Base-by-base conservation (phyloP, 2,888 invertebrate species). In the Campoletis raptor region DNA sequence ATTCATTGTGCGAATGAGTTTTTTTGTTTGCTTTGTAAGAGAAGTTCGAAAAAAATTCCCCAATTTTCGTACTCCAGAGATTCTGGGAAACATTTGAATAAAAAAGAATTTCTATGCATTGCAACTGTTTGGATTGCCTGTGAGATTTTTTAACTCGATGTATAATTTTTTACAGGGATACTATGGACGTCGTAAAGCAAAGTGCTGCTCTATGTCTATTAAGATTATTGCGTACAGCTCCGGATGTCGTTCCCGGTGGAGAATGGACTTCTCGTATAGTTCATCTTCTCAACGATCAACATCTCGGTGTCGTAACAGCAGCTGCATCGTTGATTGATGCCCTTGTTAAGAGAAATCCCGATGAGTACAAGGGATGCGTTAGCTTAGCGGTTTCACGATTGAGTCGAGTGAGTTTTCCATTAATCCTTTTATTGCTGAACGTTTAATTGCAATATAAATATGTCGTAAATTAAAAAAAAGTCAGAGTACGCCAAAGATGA, bases 261-360 rank as follows among this genome's bases (percentile, higher is more conserved):
- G 99, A 99, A 95, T 99, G 99, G 99, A 99, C 99, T 18, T 99
- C 99, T 15, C 96, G 99, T 86, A 99, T 99, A 90, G 99, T 99
- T 91, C 99, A 99, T 95, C 96, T 99, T 89, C 95, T 99, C 89
- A 99, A 99, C 95, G 99, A 99, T 95, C 99, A 99, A 93, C 99
- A 99, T 94, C 98, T 99, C 97, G 99, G 99, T 88, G 99, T 99
- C 79, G 99, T 99, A 0, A 99, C 99, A 30, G 99, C 99, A 77
- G 99, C 99, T 64, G 99, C 98, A 83, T 99, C 99, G 90, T 95
- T 99, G 83, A 99, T 99, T 92, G 99, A 99, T 95, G 98, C 99
- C 76, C 96, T 99, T 87, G 99, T 99, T 36, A 99, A 99, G 95
- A 98, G 98, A 94, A 99, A 99, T 95, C 99, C 99, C 24, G 99